These are phyloP conservation scores for Capromys pilorides DNA, from an alignment of 2,797 vertebrate genomes.

Conservation along the genomic window DNA sequence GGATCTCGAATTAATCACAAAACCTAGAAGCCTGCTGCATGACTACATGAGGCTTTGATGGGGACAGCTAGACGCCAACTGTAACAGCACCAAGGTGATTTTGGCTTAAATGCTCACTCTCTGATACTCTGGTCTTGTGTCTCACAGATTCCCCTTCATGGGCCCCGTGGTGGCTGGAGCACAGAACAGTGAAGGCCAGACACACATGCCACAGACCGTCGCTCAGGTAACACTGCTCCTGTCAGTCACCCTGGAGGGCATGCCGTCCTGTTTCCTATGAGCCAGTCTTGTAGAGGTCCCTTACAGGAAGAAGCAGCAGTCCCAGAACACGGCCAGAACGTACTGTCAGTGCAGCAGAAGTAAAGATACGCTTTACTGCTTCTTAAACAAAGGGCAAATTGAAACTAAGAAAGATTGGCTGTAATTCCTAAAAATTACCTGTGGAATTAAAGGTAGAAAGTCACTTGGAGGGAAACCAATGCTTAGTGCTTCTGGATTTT, in stretches of 20 bases:
- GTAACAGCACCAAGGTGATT: rapidly evolving
- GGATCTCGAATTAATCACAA: no score
- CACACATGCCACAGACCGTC: conserved; percentile 89
- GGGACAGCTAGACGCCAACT: no score
- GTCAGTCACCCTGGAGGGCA: background rate
- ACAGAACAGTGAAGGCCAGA: conserved; percentile 88
- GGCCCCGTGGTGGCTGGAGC: conserved; percentile 86
- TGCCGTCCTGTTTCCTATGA: background rate
- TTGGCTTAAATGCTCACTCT: rapidly evolving
- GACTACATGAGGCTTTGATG: no score
- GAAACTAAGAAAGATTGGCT: background rate
- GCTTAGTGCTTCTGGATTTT: background rate
- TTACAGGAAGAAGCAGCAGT: background rate
- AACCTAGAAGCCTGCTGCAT: no score
- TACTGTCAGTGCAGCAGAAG: background rate
- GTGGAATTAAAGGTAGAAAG: background rate
- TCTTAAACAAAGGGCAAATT: conserved; percentile 1
- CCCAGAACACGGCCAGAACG: background rate
- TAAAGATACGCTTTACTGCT: background rate
- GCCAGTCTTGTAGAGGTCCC: background rate
- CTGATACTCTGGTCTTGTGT: conserved; percentile 47
- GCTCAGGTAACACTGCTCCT: conserved; percentile 89
- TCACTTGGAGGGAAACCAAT: background rate
- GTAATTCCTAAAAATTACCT: background rate
- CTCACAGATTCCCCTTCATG: conserved; percentile 91